phyloP scores from a whole-genome alignment of 2,113 vertebrate species.

The Tachysurus vachellii region DNA sequence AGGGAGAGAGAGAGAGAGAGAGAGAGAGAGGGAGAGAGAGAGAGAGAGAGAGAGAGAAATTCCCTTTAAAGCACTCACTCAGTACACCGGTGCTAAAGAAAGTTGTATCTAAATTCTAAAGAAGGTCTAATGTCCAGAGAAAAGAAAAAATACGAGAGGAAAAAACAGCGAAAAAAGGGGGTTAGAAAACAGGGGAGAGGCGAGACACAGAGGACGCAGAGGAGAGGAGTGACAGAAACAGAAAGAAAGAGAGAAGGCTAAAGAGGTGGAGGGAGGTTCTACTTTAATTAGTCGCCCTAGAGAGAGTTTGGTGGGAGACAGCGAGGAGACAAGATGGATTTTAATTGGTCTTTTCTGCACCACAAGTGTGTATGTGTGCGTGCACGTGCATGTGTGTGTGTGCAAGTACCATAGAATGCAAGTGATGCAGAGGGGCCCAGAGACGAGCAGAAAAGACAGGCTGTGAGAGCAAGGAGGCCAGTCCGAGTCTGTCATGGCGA shows the following conservation, averaged over 20 bases:
- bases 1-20: neutral
- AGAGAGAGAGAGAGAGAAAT: neutral
- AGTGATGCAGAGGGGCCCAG: slow-evolving; percentile 24
- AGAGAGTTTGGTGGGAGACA: slow-evolving; percentile 62
- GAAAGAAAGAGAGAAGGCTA: slow-evolving; percentile 39
- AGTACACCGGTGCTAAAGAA: slow-evolving; percentile 21
- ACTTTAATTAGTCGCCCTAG: slow-evolving; percentile 78
- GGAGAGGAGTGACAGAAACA: slow-evolving; percentile 38
- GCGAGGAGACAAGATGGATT: slow-evolving; percentile 68
- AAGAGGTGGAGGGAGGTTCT: slow-evolving; percentile 57
- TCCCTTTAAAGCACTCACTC: neutral
- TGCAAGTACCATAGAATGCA: slow-evolving; percentile 30
- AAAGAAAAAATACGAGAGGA: slow-evolving; percentile 11
- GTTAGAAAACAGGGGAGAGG: slow-evolving; percentile 36
- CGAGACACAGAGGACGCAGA: slow-evolving; percentile 20
- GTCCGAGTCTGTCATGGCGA: slow-evolving; percentile 69
- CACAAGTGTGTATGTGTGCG: slow-evolving; percentile 42
- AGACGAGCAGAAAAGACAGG: slow-evolving; percentile 54
- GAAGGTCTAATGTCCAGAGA: slow-evolving; percentile 38
- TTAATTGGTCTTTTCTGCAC: slow-evolving; percentile 74
- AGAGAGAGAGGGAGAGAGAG: neutral
- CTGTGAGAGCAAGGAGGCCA: slow-evolving; percentile 62
- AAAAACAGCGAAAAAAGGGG: slow-evolving; percentile 33
- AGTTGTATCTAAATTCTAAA: slow-evolving; percentile 26
- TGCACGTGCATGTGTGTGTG: neutral